Base-by-base conservation (phyloP, 2,113 vertebrate genomes). In the Anthoscopus minutus region DNA sequence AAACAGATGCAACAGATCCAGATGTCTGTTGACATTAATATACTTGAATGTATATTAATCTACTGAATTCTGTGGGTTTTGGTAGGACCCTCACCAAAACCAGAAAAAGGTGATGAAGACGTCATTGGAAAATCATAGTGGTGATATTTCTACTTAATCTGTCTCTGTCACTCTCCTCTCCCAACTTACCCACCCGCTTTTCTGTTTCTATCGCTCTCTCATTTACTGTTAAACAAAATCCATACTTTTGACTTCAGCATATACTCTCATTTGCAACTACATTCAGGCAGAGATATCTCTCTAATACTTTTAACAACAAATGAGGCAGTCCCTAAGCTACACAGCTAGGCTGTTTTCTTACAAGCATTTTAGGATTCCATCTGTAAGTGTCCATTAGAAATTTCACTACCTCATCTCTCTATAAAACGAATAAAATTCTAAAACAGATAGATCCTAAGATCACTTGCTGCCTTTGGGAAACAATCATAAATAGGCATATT, bases 121-220 rank as follows among this genome's bases (percentile, higher is more conserved):
- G 5, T 11, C 2, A 0, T 7, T 4, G 4, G 25, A 67, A 67
- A 86, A 50, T 9, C 35, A 42, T 5, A 37, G 35, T 6, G 4
- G 22, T 44, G 18, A 4, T 58, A 58, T 11, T 77, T 51, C 37
- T 51, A 67, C 6, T 33, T 50, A 27, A 31, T 27, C 33, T 35
- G 19, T 28, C 62, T 22, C 15, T 35, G 13, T 14, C 57, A 37
- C 11, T 18, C 15, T 57, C 42, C 42, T 24, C 30, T n/a, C 20
- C 13, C 14, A 5, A 6, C 35, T 30, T 19, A 3, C 4, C 30
- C 11, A n/a, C 2, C 10, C 23, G 15, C 10, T 56, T n/a, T 48
- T 85, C 48, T 15, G 7, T 30, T 57, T 72, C 27, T 17, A 4
- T 35, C 50, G 48, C 28, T n/a, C 27, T 37, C 25, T 57, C 44